Base-by-base conservation (phyloP, 2,888 invertebrate species). In the Clistopyga incitator region DNA sequence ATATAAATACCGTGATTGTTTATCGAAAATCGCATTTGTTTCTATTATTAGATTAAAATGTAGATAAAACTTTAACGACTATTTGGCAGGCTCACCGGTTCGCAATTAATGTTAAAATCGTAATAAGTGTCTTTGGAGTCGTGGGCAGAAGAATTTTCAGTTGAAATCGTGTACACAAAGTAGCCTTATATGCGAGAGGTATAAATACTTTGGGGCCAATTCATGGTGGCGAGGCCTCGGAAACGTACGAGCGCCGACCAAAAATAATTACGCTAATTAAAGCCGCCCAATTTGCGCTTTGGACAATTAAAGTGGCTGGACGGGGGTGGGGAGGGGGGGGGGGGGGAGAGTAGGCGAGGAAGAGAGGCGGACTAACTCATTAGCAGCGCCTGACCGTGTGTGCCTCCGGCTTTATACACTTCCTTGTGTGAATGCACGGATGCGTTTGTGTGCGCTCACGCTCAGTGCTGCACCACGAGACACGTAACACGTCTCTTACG, bases 251-350 rank as follows among this genome's bases (percentile, higher is more conserved):
- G 67, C 15, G 42, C 54, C 23, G 72, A 80, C 78, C 68, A 65
- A 81, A 88, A 90, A 92, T 92, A 92, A 92, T 92, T 90, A 90
- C 89, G 90, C 91, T 92, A 92, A 92, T 92, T 92, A 91, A 91
- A 91, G 90, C 89, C 91, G 91, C 91, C 92, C 92, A 92, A 92
- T 92, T 89, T 87, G 86, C 89, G 90, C 91, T 90, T 90, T 88
- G 88, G 88, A 88, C 89, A 88, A 89, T 89, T 88, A 89, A 88
- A 88, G 87, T 87, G 90, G 88, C 86, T 70, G 75, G 54, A 74
- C 64, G 65, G 68, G 29, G 70, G 50, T 15, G 84, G 54, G 88
- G 84, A 50, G 88, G 71, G 54, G 4, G 56, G 89, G 87, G 52
- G 61, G 74, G 64, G 76, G 59, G 64, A 64, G 34, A 20, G 61